phyloP scores from a whole-genome alignment of 2,797 vertebrate genomes.

The Nyctalus aviator region DNA sequence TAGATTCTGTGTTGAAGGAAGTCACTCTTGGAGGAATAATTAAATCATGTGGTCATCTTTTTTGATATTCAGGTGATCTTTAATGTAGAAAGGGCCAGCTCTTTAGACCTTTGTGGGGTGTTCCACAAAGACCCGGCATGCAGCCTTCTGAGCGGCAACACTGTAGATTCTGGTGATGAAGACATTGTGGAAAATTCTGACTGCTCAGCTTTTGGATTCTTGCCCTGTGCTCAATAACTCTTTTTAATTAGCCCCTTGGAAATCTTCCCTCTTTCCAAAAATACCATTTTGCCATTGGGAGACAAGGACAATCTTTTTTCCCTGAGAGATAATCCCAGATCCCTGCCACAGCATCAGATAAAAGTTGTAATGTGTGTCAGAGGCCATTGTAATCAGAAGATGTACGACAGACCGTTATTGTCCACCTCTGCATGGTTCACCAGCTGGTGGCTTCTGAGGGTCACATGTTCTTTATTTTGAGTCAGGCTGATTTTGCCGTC shows the following conservation, averaged over 20 bases:
- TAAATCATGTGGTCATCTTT: background rate
- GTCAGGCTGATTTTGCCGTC: background rate
- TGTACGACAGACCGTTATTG: fast-evolving
- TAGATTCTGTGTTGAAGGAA: background rate
- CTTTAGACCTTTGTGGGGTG: background rate
- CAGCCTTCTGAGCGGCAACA: background rate
- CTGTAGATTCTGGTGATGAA: background rate
- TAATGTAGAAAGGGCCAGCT: background rate
- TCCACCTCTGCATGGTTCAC: fast-evolving
- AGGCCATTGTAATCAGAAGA: background rate
- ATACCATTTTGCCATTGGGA: conserved; percentile 55
- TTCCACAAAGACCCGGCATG: background rate
- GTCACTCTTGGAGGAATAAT: background rate
- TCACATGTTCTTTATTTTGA: background rate
- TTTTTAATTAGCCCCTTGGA: conserved; percentile 74
- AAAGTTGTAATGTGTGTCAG: background rate
- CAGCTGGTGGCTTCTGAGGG: background rate
- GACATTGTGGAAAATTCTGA: background rate
- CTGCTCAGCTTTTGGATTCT: conserved; percentile 49
- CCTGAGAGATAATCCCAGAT: background rate
- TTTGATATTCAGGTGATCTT: background rate
- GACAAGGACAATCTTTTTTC: conserved; percentile 23
- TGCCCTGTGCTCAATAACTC: background rate
- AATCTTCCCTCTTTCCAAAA: conserved; percentile 64
- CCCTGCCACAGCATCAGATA: background rate